Conservation (phyloP, 2,113 vertebrate genomes). For the Cynoglossus semilaevis region DNA sequence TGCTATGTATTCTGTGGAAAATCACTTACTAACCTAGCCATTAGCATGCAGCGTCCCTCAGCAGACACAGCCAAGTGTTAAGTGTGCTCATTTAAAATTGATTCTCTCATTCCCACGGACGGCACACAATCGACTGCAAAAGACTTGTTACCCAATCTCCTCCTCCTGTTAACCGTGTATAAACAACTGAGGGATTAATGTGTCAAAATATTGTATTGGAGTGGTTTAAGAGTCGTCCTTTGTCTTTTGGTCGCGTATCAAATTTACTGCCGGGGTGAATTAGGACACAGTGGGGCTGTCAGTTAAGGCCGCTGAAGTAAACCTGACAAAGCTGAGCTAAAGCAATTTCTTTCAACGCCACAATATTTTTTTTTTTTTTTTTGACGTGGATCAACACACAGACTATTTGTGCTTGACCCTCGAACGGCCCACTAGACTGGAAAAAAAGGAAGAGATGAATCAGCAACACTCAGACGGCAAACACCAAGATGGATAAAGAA, state of each 20-base stretch:
- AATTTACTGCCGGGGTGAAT: not conserved
- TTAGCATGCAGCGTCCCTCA: not conserved
- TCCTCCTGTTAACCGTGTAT: slow-evolving; percentile 3
- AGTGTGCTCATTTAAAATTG: slow-evolving; percentile 23
- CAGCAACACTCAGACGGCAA: too few relatives aligned
- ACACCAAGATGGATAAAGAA: too few relatives aligned
- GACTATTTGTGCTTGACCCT: too few relatives aligned
- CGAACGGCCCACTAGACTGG: too few relatives aligned
- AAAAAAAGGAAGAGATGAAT: too few relatives aligned
- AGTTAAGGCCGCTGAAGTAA: not conserved
- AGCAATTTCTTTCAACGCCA: not conserved
- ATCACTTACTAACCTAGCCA: not conserved
- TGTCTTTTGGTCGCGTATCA: not conserved
- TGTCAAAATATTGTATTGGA: not conserved
- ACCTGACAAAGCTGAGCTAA: not conserved
- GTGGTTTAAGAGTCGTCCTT: not conserved
- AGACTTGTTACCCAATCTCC: not conserved
- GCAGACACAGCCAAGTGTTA: slow-evolving; percentile 13
- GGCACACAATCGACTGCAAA: slow-evolving; percentile 3
- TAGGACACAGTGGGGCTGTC: not conserved
- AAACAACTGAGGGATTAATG: slow-evolving; percentile 4
- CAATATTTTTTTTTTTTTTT: not conserved
- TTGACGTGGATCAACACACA: not conserved
- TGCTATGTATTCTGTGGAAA: slow-evolving; percentile 14
- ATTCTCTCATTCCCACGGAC: slow-evolving; percentile 12